These are phyloP conservation scores for Bombus difficillimus DNA, from an alignment of 1,140 invertebrate species.

Conservation along the genomic window DNA sequence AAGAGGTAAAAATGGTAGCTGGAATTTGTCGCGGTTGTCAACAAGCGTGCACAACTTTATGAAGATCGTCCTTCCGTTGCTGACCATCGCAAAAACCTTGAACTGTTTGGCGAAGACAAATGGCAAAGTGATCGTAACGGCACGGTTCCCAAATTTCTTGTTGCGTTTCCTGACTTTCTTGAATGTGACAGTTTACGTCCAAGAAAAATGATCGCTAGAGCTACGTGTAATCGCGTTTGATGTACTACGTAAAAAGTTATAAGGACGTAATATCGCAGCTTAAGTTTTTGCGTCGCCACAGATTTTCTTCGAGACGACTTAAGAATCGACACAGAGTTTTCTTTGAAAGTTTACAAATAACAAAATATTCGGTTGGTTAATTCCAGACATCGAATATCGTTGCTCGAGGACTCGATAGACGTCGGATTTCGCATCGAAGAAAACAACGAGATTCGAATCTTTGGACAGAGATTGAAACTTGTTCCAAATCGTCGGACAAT, in stretches of 20 bases:
- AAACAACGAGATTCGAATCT: too few relatives aligned
- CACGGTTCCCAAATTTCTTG: background rate
- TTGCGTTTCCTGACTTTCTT: background rate
- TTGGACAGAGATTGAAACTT: too few relatives aligned
- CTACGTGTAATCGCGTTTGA: background rate
- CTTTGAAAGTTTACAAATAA: background rate
- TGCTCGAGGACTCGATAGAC: too few relatives aligned
- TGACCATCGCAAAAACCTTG: background rate
- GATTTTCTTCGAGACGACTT: background rate
- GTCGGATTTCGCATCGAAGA: background rate
- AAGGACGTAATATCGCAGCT: too few relatives aligned
- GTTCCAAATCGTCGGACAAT: background rate
- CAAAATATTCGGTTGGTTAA: too few relatives aligned
- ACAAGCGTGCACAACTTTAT: background rate
- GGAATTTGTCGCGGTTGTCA: constrained; percentile 12
- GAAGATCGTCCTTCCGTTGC: background rate
- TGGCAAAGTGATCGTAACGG: constrained; percentile 1
- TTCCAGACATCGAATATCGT: too few relatives aligned
- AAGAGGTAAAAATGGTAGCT: background rate
- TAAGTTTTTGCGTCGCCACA: too few relatives aligned
- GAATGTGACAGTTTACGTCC: background rate
- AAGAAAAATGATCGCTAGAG: background rate
- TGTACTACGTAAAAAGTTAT: background rate
- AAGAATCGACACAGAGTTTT: background rate
- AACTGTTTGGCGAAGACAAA: constrained; percentile 17